phyloP scores from a whole-genome alignment of 2,888 invertebrate species.

The Vesta saturnalis region DNA sequence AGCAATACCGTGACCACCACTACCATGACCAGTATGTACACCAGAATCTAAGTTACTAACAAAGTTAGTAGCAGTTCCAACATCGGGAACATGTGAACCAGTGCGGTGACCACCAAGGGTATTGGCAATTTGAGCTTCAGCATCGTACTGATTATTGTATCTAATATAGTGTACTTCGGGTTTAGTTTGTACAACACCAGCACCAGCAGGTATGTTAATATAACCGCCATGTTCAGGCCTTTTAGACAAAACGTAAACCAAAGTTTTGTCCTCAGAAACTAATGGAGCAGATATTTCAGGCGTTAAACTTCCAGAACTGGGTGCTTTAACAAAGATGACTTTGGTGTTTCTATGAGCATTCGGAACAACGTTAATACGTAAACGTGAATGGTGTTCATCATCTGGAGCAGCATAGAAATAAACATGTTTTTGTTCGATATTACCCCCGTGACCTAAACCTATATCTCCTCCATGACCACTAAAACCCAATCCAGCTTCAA shows the following conservation, averaged over 20 bases:
- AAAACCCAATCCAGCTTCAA: too few relatives aligned
- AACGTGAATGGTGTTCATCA: conserved; percentile 46
- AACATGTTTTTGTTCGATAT: conserved; percentile 50
- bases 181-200: conserved; percentile 80
- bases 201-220: conserved; percentile 75
- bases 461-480: too few relatives aligned
- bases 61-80: conserved; percentile 3
- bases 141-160: conserved; percentile 72
- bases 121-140: conserved; percentile 37
- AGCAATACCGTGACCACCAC: too few relatives aligned
- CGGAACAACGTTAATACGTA: conserved; percentile 44
- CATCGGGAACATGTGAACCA: conserved; percentile 21
- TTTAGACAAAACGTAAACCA: conserved; percentile 38
- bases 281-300: conserved; percentile 41
- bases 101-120: conserved; percentile 28
- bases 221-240: conserved; percentile 81
- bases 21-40: too few relatives aligned
- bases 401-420: conserved; percentile 57
- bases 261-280: conserved; percentile 31
- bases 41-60: conserved; percentile 15
- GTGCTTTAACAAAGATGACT: conserved; percentile 18
- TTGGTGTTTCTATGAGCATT: conserved; percentile 37
- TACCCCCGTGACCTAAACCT: too few relatives aligned
- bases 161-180: too few relatives aligned
- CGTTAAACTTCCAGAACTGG: neutral